A percentile compares a stretch with the other conserved stretches of the same genome.
Evolutionary conservation across 2,113 vertebrate genomes (phyloP).

Genomic region (Noctilio leporinus): DNA sequence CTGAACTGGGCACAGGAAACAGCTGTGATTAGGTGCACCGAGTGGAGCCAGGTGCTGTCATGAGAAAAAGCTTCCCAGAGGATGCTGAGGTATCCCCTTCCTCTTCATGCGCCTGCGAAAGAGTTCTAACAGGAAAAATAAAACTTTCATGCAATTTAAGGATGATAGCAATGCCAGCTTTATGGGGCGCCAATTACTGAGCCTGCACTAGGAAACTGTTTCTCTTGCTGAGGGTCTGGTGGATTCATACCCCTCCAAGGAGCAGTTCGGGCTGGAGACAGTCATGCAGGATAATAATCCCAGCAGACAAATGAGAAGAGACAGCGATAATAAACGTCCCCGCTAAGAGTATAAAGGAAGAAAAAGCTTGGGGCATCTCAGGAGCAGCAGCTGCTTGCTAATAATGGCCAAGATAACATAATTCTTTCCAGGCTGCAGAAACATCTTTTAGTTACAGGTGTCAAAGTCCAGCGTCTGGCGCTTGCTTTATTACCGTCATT

Average conservation of each 20-base stretch:
- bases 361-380: slow-evolving; percentile 38
- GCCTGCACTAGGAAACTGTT: not conserved
- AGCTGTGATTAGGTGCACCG: not conserved
- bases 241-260: not conserved
- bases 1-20: not conserved
- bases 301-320: slow-evolving; percentile 16
- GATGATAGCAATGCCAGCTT: not conserved
- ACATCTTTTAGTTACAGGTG: slow-evolving; percentile 51
- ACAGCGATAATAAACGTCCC: slow-evolving; percentile 50
- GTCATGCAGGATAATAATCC: not conserved
- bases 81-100: not conserved
- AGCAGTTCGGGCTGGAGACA: not conserved
- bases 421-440: not conserved
- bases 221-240: not conserved
- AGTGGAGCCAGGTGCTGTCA: not conserved
- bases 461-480: not conserved
- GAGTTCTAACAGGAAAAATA: not conserved
- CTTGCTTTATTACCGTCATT: slow-evolving; percentile 57
- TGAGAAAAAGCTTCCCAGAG: not conserved
- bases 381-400: slow-evolving; percentile 63
- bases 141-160: not conserved
- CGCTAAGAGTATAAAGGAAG: slow-evolving; percentile 14
- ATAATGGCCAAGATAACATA: slow-evolving; percentile 60
- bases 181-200: not conserved
- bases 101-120: not conserved